These are phyloP conservation scores for Masnerella sp. DNA, from an alignment of 2,888 invertebrate species.

Conservation along the genomic window DNA sequence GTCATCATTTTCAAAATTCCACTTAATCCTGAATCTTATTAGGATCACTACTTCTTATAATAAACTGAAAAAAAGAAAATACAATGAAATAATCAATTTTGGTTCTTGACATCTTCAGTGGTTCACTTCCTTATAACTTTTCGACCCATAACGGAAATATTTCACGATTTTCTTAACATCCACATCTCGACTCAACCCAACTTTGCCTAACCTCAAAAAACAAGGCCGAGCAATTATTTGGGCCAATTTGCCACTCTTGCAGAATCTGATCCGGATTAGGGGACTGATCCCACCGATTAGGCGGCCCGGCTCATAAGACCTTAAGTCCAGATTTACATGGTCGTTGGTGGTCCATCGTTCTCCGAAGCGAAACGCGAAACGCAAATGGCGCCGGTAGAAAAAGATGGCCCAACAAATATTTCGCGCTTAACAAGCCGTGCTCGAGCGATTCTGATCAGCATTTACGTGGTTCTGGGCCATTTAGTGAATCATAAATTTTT, in stretches of 20 bases:
- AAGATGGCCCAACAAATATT: slow-evolving; percentile 46
- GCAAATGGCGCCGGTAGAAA: slow-evolving; percentile 12
- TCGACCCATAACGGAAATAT: too few relatives aligned
- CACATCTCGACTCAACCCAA: not conserved
- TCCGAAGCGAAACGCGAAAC: slow-evolving; percentile 8
- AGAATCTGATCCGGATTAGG: slow-evolving; percentile 23
- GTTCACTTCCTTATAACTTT: too few relatives aligned
- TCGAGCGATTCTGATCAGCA: slow-evolving; percentile 51
- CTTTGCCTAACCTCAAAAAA: not conserved
- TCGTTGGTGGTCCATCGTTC: slow-evolving; percentile 2
- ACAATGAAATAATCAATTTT: too few relatives aligned
- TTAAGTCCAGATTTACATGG: slow-evolving; percentile 31
- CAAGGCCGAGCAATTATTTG: slow-evolving; percentile 8
- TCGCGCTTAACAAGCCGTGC: slow-evolving; percentile 47
- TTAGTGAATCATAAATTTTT: slow-evolving; percentile 58
- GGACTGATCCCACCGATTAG: slow-evolving; percentile 30
- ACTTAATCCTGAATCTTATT: too few relatives aligned
- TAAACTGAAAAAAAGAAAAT: too few relatives aligned
- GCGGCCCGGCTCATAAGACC: slow-evolving; percentile 24
- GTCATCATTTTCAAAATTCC: too few relatives aligned
- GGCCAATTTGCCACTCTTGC: slow-evolving; percentile 5
- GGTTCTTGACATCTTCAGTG: too few relatives aligned
- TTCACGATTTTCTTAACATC: too few relatives aligned
- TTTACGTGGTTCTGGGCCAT: slow-evolving; percentile 54
- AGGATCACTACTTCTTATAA: too few relatives aligned